Evolutionary conservation across 2,888 invertebrate species (phyloP).

Genomic region (Nowickia ferox): DNA sequence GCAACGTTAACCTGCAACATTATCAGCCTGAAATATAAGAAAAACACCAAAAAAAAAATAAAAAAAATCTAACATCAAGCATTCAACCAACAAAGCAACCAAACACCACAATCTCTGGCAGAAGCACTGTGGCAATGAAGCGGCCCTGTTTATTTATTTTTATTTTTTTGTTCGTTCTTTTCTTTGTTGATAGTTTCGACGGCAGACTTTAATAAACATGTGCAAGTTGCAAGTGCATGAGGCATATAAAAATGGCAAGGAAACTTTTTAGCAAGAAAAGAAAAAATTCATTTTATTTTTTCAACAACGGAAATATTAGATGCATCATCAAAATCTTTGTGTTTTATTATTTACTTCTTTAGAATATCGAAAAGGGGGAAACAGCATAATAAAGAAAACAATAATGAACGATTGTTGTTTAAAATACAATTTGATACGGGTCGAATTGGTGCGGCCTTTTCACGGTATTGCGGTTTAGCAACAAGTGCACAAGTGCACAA

Average conservation of each 20-base stretch:
- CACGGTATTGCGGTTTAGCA: background rate
- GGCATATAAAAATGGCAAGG: conserved; percentile 26
- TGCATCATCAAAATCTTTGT: conserved; percentile 70
- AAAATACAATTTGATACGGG: conserved; percentile 40
- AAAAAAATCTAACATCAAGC: conserved; percentile 43
- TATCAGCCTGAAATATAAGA: conserved; percentile 44
- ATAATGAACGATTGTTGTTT: conserved; percentile 28
- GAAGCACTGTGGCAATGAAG: conserved; percentile 44
- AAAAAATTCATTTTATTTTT: background rate
- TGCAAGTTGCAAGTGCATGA: conserved; percentile 60
- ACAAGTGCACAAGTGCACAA: background rate
- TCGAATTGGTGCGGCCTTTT: conserved; percentile 47
- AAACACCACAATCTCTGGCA: conserved; percentile 42
- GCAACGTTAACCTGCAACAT: conserved; percentile 57
- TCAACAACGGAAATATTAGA: conserved; percentile 69
- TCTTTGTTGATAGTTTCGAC: conserved; percentile 25
- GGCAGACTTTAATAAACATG: conserved; percentile 61
- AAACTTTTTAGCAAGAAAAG: conserved; percentile 26
- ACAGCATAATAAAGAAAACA: conserved; percentile 40
- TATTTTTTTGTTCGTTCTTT: conserved; percentile 24
- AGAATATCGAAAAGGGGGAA: conserved; percentile 65
- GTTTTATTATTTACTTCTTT: conserved; percentile 61
- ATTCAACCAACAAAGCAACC: conserved; percentile 34
- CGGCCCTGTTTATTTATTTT: conserved; percentile 34
- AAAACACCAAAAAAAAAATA: background rate